phyloP scores from a whole-genome alignment of 92 coral and sea anemone genomes.

The Diadumene lineata region DNA sequence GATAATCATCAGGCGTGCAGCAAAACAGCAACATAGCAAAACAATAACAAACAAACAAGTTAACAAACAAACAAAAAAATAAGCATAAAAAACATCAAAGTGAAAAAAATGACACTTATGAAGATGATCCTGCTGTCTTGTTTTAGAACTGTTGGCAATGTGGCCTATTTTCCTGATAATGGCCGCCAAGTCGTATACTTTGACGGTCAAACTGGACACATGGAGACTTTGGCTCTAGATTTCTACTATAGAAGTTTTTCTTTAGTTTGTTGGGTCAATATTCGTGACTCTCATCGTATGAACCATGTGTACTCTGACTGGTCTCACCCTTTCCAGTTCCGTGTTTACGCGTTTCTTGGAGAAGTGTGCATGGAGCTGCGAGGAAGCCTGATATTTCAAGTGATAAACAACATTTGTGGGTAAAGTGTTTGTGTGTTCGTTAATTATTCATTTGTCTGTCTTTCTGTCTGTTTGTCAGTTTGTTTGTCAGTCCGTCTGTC shows the following conservation, averaged over 20 bases:
- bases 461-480: too few species aligned
- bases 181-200: conserved; percentile 34
- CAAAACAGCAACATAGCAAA: too few species aligned
- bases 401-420: too few species aligned
- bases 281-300: conserved; percentile 7
- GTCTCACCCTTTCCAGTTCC: conserved; percentile 43
- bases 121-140: background rate
- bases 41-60: too few species aligned
- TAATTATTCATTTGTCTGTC: too few species aligned
- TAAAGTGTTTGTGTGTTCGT: too few species aligned
- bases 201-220: conserved; percentile 27
- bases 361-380: background rate
- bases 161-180: conserved; percentile 20
- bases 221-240: conserved; percentile 50
- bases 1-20: too few species aligned
- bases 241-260: conserved; percentile 40
- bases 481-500: too few species aligned
- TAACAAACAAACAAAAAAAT: too few species aligned
- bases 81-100: too few species aligned
- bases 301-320: conserved; percentile 56
- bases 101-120: background rate
- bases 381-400: background rate
- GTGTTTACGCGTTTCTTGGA: conserved; percentile 22
- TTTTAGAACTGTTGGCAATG: conserved; percentile 25
- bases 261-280: conserved; percentile 36